Base-by-base conservation (phyloP, 2,888 invertebrate genomes). In the Aleiodes alternator region DNA sequence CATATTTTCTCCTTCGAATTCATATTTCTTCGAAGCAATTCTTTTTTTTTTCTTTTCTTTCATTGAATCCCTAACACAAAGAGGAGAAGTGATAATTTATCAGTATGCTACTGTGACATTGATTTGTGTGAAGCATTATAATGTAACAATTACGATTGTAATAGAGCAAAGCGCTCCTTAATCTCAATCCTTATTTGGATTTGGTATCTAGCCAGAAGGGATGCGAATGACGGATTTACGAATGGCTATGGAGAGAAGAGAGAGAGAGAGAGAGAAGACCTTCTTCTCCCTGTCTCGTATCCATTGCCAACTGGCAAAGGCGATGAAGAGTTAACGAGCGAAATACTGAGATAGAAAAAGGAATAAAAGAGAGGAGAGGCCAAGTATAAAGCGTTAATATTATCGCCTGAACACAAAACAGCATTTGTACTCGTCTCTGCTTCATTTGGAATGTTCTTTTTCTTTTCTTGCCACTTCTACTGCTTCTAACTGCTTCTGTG, bases 141-240 rank as follows among this genome's bases (percentile, higher is more conserved):
- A 64, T 48, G 43, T 61, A 48, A 74, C 61, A 71, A 71, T 66
- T 43, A 75, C 48, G 48, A 68, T 71, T 50, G 23, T 56, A 71
- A 50, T 66, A 48, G 71, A 72, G 71, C 68, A 57, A 55, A 66
- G 68, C 51, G 43, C 43, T 76, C 76, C 73, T 75, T 73, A 76
- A 79, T 79, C 75, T 61, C 64, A 69, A 75, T 72, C 79, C 78
- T 78, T 79, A 76, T 78, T 76, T 76, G 76, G 74, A 76, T 78
- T 79, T 79, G 78, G 78, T 78, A 72, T 61, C 73, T 75, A 70
- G 78, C 78, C 79, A 78, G 75, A 69, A 72, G 48, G 23, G 50
- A 68, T 34, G 50, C 23, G 61, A 57, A 72, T 76, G 72, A 76
- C 53, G 68, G 72, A 76, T 76, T 76, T 72, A 76, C 71, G 75